Evolutionary conservation across 2,797 vertebrate genomes (phyloP).

Genomic region (Thripadectes ignobilis): DNA sequence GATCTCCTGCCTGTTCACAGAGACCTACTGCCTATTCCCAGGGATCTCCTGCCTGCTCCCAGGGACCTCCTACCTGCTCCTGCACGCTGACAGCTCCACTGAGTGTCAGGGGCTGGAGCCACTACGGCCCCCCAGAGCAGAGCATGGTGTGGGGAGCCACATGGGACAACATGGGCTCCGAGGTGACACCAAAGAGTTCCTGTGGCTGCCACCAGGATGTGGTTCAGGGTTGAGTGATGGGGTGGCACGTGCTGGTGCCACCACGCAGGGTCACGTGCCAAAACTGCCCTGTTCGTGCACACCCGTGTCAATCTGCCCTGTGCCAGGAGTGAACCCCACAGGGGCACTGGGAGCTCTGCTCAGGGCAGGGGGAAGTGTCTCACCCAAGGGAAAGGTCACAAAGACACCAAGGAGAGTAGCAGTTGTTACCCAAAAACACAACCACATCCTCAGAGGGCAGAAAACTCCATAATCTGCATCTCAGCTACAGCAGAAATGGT

Average conservation of each 20-base stretch:
- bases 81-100: not conserved
- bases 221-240: accelerated
- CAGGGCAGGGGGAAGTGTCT: accelerated
- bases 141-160: accelerated
- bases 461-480: not conserved
- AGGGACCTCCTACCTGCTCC: not conserved
- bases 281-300: not conserved
- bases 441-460: accelerated
- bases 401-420: not conserved
- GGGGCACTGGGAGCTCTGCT: not conserved
- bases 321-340: accelerated
- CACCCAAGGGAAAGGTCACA: not conserved
- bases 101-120: not conserved
- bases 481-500: not conserved
- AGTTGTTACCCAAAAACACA: not conserved
- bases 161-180: accelerated
- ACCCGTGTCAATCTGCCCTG: accelerated
- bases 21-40: too few species aligned
- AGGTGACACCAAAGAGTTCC: accelerated
- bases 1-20: too few species aligned
- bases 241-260: not conserved
- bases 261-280: accelerated
- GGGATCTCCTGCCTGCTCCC: not conserved
- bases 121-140: accelerated
- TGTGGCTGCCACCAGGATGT: accelerated